Evolutionary conservation across 2,888 invertebrate species (phyloP).

Genomic region (Chrysopilus asiliformis): DNA sequence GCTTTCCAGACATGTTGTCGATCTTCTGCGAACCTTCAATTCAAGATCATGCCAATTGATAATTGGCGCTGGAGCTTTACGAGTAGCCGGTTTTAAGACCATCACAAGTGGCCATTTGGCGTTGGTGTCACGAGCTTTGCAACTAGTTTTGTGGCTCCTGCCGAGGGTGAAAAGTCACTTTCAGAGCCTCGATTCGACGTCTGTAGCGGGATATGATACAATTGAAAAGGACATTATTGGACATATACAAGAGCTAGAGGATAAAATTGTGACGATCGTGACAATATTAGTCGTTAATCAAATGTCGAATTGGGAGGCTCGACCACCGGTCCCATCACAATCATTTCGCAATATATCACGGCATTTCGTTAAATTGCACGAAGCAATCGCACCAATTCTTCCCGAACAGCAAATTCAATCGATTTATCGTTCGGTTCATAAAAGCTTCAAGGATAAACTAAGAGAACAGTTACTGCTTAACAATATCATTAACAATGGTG

Average conservation of each 20-base stretch:
- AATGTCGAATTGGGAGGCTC: slow-evolving; percentile 79
- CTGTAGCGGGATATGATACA: slow-evolving; percentile 45
- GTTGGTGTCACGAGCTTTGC: slow-evolving; percentile 68
- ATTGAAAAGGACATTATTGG: slow-evolving; percentile 70
- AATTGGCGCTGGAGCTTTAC: slow-evolving; percentile 90
- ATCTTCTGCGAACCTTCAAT: slow-evolving; percentile 75
- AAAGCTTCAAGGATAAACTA: slow-evolving; percentile 74
- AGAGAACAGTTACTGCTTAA: slow-evolving; percentile 70
- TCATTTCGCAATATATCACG: slow-evolving; percentile 75
- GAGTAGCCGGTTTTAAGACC: slow-evolving; percentile 84
- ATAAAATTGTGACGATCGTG: slow-evolving; percentile 82
- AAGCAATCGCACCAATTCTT: slow-evolving; percentile 75
- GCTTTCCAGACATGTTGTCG: slow-evolving; percentile 73
- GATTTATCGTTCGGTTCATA: slow-evolving; percentile 66
- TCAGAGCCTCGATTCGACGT: slow-evolving; percentile 39
- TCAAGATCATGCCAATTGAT: slow-evolving; percentile 86
- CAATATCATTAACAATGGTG: slow-evolving; percentile 90
- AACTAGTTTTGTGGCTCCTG: slow-evolving; percentile 66
- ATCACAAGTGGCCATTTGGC: slow-evolving; percentile 92
- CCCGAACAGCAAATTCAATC: slow-evolving; percentile 64
- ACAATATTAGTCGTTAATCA: slow-evolving; percentile 71
- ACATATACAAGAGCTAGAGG: slow-evolving; percentile 85
- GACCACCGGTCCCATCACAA: slow-evolving; percentile 88
- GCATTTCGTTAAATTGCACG: slow-evolving; percentile 82
- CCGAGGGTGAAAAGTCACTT: slow-evolving; percentile 59